phyloP scores from a whole-genome alignment of 2,888 invertebrate genomes.

The Machimus atricapillus region DNA sequence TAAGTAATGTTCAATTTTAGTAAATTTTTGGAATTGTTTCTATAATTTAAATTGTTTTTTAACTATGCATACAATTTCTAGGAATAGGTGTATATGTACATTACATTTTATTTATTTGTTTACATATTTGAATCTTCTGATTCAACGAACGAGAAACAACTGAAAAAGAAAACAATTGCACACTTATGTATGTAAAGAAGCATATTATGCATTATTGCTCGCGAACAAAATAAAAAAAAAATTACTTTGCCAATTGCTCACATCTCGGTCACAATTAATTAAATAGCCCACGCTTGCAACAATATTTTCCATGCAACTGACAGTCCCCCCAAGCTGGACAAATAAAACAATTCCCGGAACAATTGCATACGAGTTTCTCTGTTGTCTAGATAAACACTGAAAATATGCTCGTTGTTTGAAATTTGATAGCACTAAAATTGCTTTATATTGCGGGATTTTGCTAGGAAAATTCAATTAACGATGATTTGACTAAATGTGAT shows the following conservation, averaged over 20 bases:
- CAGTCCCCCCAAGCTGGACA: background rate
- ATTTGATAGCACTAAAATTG: background rate
- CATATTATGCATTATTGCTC: background rate
- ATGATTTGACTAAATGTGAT: background rate
- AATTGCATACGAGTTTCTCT: background rate
- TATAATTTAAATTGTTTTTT: background rate
- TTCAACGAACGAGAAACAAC: background rate
- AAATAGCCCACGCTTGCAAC: background rate
- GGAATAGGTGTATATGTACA: background rate
- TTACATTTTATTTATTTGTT: background rate
- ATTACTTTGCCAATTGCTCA: background rate
- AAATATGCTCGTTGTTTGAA: background rate
- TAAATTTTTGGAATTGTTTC: too few relatives aligned
- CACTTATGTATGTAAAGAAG: background rate
- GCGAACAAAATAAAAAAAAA: background rate
- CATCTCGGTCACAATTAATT: conserved; percentile 1
- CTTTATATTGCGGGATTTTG: background rate
- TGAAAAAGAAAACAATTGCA: background rate
- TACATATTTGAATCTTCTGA: background rate
- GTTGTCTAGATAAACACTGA: background rate
- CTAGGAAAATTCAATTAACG: background rate
- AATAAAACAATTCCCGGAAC: background rate
- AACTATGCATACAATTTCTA: background rate
- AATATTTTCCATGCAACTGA: background rate
- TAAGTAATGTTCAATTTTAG: background rate